Conservation (phyloP, 1,140 invertebrate genomes). For the Nomia melanderi region DNA sequence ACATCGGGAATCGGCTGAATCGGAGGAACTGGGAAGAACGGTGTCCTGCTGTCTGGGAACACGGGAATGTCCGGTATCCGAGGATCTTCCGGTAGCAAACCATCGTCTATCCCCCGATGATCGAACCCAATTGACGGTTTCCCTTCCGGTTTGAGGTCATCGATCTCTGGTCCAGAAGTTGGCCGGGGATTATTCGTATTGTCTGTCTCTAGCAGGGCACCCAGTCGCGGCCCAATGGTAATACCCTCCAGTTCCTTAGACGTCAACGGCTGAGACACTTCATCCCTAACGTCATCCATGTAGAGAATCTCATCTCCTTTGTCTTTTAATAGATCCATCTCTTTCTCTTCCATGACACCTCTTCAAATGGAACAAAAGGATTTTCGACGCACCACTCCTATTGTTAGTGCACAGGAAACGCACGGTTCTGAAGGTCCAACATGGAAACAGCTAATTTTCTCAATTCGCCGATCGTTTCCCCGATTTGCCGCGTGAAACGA, state of each 20-base stretch:
- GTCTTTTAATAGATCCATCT: background rate
- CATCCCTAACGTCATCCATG: slow-evolving; percentile 52
- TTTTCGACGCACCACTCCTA: too few species aligned
- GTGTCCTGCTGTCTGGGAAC: slow-evolving; percentile 16
- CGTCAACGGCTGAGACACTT: slow-evolving; percentile 14
- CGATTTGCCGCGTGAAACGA: background rate
- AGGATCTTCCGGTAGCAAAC: slow-evolving; percentile 70
- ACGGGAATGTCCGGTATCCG: slow-evolving; percentile 30
- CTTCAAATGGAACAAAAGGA: background rate
- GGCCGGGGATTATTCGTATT: slow-evolving; percentile 67
- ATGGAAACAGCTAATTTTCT: background rate
- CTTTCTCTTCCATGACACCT: background rate
- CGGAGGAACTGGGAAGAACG: slow-evolving; percentile 24
- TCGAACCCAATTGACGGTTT: slow-evolving; percentile 24
- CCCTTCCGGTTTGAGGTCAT: slow-evolving; percentile 73
- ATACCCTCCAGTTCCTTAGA: background rate
- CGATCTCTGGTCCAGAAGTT: slow-evolving; percentile 75
- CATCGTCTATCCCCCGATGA: slow-evolving; percentile 76
- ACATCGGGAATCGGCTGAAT: slow-evolving; percentile 84
- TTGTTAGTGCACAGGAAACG: background rate
- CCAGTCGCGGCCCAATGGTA: slow-evolving; percentile 21
- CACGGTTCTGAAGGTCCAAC: background rate
- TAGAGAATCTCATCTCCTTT: slow-evolving; percentile 50
- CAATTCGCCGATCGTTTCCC: background rate
- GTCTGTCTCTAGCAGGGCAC: slow-evolving; percentile 61